Conservation (phyloP, 1,140 invertebrate species). For the Vollenhovia emeryi region DNA sequence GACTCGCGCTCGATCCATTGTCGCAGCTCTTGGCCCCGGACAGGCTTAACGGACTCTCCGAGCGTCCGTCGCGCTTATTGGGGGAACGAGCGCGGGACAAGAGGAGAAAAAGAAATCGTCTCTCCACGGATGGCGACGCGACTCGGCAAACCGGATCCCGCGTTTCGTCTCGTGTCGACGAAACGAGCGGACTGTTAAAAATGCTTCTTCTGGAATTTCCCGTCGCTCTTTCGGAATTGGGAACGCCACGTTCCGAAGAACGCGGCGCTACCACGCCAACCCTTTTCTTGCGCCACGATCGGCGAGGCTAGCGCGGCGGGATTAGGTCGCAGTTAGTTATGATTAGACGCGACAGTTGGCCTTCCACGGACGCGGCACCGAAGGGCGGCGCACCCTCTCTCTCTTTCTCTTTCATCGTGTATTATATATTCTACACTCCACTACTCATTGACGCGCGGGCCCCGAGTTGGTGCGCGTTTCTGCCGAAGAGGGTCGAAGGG, state of each 20-base stretch:
- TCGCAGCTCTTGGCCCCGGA: conserved; percentile 66
- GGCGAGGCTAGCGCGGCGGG: conserved; percentile 54
- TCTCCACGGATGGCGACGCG: conserved; percentile 30
- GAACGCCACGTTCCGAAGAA: neutral
- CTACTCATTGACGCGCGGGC: conserved; percentile 58
- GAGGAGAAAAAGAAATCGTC: neutral
- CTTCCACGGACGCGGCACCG: conserved; percentile 52
- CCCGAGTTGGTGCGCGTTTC: conserved; percentile 52
- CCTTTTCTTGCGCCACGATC: neutral
- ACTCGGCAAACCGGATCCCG: neutral
- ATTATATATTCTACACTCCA: conserved; percentile 73
- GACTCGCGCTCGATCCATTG: conserved; percentile 70
- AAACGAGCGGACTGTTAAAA: neutral
- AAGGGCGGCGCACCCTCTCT: conserved; percentile 20
- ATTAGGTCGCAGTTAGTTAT: conserved; percentile 80
- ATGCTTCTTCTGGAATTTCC: neutral
- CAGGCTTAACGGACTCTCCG: neutral
- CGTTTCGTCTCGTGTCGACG: neutral
- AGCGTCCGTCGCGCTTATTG: neutral
- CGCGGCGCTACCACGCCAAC: neutral
- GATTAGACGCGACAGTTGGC: conserved; percentile 84
- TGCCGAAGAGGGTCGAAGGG: conserved; percentile 46
- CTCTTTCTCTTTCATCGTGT: conserved; percentile 24
- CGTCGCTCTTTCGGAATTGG: neutral
- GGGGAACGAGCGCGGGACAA: neutral